Evolutionary conservation across 2,113 vertebrate species (phyloP), one percentile per base, ranked within the genome.

Genomic region (Anarrhichthys ocellatus): DNA sequence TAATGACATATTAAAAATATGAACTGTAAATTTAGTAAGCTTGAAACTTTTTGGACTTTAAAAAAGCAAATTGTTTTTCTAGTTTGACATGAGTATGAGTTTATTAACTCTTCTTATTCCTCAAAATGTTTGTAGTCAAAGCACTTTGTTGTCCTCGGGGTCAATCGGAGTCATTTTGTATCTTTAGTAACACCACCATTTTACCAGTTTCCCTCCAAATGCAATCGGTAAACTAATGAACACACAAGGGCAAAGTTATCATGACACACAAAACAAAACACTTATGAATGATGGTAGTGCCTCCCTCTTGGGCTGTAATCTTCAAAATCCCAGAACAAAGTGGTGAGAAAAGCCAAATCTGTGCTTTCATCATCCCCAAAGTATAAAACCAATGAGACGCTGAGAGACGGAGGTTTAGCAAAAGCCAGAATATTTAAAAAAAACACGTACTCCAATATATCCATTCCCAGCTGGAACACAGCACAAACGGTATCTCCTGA

Each of bases 301-400:
- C 18, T 58, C 2, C 20, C 17, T 59, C 10, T 20, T 4, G 22
- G 10, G 62, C 9, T 69, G 67, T 46, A 1, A 76, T 70, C 82
- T 67, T 72, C 18, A 10, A 69, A 76, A 76, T 65, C 48, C 27
- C 68, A 65, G 48, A 50, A 34, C 29, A 29, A 48, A 14, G 42
- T 24, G 65, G 5, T 56, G 54, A 81, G 62, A 54, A 82, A 50
- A 74, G 29, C 66, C 40, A 17, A 14, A 63, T 6, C 40, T 50
- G 46, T 52, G 3, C 34, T 54, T 82, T 77, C 38, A 71, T 83
- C 42, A 27, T 7, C 2, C 36, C 48, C 34, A 27, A 40, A 24
- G 6, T 61, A 29, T 22, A 48, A 68, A 68, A 80, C 13, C 27
- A 69, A 50, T 50, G 66, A 68, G 27, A 29, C 3, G 4, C 15